Conservation (phyloP, 2,113 vertebrate genomes). For the Abramis brama region DNA sequence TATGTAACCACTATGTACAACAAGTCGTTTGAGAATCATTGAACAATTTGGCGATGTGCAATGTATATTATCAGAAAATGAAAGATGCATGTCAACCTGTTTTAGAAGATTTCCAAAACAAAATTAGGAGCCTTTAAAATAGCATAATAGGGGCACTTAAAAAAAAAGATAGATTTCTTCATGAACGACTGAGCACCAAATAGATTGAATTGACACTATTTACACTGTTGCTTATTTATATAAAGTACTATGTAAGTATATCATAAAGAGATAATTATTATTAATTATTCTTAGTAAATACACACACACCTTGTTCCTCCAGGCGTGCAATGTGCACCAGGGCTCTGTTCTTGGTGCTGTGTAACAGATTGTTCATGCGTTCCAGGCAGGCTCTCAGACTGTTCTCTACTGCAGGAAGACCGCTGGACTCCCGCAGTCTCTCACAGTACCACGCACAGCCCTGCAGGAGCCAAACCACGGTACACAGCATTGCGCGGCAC, state of each 20-base stretch:
- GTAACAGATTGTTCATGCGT: constrained; percentile 81
- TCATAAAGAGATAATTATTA: neutral
- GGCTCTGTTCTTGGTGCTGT: constrained; percentile 90
- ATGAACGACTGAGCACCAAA: neutral
- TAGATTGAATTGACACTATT: neutral
- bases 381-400: constrained; percentile 88
- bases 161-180: too few relatives aligned
- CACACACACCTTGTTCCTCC: constrained; percentile 88
- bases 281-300: neutral
- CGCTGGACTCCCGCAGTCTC: constrained; percentile 79
- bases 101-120: too few relatives aligned
- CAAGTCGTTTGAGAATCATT: too few relatives aligned
- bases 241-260: neutral
- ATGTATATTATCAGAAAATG: too few relatives aligned
- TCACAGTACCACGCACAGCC: constrained; percentile 87
- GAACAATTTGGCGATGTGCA: too few relatives aligned
- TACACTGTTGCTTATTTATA: neutral
- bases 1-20: too few relatives aligned
- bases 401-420: constrained; percentile 70
- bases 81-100: too few relatives aligned
- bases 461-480: constrained; percentile 91
- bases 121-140: too few relatives aligned
- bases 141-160: too few relatives aligned
- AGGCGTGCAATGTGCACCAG: constrained; percentile 93
- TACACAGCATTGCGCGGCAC: constrained; percentile 88